phyloP scores from a whole-genome alignment of 2,113 vertebrate genomes.

The Labeo catla region DNA sequence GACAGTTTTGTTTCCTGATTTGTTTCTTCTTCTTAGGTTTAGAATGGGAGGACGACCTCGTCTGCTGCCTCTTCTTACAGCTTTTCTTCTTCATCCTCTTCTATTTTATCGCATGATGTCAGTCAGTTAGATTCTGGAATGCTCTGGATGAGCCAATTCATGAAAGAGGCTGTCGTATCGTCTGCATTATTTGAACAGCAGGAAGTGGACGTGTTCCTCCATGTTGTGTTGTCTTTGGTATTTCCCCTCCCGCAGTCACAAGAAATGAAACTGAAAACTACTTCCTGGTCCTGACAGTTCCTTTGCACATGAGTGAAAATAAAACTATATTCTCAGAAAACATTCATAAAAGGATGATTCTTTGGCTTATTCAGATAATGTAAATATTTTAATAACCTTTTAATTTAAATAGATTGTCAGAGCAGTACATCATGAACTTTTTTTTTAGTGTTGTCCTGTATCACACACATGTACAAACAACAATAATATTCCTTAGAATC shows the following conservation, averaged over 20 bases:
- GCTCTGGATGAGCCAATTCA: background rate
- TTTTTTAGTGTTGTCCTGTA: too few relatives aligned
- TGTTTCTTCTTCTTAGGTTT: background rate
- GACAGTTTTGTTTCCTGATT: background rate
- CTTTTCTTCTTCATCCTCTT: slow-evolving; percentile 14
- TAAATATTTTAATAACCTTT: background rate
- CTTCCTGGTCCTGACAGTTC: background rate
- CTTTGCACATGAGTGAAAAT: background rate
- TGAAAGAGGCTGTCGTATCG: background rate
- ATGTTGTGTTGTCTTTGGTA: background rate
- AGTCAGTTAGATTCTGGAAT: background rate
- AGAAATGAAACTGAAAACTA: background rate
- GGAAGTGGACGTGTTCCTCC: background rate
- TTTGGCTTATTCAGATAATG: background rate
- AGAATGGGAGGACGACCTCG: background rate
- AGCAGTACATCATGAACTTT: too few relatives aligned
- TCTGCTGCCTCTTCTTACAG: background rate
- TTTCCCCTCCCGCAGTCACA: background rate
- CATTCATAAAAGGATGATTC: background rate
- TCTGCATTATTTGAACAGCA: background rate
- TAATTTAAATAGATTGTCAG: too few relatives aligned
- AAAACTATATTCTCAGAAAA: background rate
- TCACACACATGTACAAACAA: too few relatives aligned
- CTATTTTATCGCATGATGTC: background rate
- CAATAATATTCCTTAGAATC: too few relatives aligned